Evolutionary conservation across 2,888 invertebrate genomes (phyloP).

Genomic region (Sipha maydis): DNA sequence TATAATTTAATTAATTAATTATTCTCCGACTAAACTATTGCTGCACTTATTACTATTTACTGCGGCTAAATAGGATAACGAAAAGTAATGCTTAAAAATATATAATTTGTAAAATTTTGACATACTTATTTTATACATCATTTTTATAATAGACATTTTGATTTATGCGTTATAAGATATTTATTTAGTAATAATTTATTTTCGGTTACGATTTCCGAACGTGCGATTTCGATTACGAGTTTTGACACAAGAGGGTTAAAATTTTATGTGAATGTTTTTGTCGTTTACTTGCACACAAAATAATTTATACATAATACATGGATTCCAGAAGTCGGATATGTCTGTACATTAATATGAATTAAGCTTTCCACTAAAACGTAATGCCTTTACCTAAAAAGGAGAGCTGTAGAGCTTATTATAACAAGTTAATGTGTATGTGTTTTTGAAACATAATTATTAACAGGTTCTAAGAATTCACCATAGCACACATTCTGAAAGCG

Average conservation of each 20-base stretch:
- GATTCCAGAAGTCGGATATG: slow-evolving; percentile 11
- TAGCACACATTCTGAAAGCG: background rate
- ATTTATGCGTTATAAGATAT: no score
- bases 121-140: background rate
- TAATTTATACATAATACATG: background rate
- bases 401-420: slow-evolving; percentile 16
- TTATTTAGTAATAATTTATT: background rate
- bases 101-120: background rate
- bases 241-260: background rate
- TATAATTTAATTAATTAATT: background rate
- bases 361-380: slow-evolving; percentile 3
- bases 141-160: no score
- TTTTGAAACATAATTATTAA: slow-evolving; percentile 23
- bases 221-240: background rate
- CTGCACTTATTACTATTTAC: background rate
- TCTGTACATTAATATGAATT: background rate
- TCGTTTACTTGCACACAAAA: background rate
- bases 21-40: background rate
- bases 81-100: background rate
- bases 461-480: no score
- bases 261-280: slow-evolving; percentile 22
- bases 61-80: background rate
- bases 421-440: background rate
- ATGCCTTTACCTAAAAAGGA: background rate
- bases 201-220: background rate